Evolutionary conservation across 2,888 invertebrate species (phyloP).

Genomic region (Teinopalpus imperialis): DNA sequence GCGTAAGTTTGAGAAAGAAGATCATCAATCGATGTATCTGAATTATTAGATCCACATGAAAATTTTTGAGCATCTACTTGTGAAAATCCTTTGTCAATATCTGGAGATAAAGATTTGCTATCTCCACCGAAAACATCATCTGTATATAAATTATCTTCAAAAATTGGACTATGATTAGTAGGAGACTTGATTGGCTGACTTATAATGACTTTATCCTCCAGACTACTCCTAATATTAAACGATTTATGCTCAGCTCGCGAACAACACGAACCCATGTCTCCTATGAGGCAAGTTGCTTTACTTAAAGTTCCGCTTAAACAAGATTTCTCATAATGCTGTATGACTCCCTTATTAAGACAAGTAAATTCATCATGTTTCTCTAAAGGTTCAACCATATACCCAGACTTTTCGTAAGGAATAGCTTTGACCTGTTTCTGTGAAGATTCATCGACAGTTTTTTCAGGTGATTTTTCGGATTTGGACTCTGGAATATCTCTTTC

Average conservation of each 20-base stretch:
- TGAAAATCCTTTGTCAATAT: constrained; percentile 74
- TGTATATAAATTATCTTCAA: constrained; percentile 80
- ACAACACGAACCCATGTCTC: constrained; percentile 72
- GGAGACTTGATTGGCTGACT: constrained; percentile 84
- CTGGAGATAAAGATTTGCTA: constrained; percentile 82
- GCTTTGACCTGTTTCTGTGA: constrained; percentile 58
- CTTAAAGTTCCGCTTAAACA: constrained; percentile 73
- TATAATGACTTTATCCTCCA: constrained; percentile 81
- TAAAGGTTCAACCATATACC: constrained; percentile 77
- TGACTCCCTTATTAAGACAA: constrained; percentile 64
- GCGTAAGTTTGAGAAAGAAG: constrained; percentile 81
- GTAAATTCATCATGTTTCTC: constrained; percentile 63
- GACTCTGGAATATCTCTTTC: constrained; percentile 80
- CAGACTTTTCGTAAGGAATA: constrained; percentile 75
- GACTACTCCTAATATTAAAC: constrained; percentile 55
- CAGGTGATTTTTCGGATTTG: constrained; percentile 63
- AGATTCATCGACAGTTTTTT: constrained; percentile 56
- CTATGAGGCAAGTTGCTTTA: constrained; percentile 71
- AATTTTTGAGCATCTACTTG: constrained; percentile 67
- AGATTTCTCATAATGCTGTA: constrained; percentile 72
- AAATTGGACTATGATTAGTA: constrained; percentile 82
- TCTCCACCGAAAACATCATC: constrained; percentile 84
- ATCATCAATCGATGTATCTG: constrained; percentile 84
- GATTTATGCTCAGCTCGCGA: constrained; percentile 66
- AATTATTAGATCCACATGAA: constrained; percentile 83